Conservation (phyloP, 2,113 vertebrate genomes). For the Gobiocypris rarus region DNA sequence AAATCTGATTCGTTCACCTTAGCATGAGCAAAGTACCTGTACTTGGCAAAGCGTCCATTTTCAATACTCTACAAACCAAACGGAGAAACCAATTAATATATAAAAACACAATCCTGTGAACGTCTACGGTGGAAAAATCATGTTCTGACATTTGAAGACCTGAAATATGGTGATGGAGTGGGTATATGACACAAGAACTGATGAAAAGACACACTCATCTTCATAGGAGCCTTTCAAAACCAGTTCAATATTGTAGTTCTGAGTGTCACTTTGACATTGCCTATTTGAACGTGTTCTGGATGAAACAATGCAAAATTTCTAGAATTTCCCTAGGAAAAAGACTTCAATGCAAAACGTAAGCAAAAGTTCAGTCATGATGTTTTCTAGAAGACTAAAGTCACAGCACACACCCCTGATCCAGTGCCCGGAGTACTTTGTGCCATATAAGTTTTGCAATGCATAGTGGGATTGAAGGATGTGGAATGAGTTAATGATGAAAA, state of each 20-base stretch:
- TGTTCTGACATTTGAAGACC: background rate
- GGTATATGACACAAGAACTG: background rate
- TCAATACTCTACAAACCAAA: constrained; percentile 87
- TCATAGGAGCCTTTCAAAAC: background rate
- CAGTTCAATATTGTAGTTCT: background rate
- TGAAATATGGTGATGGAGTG: background rate
- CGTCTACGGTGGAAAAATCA: background rate
- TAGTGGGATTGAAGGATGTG: constrained; percentile 6
- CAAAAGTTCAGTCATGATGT: background rate
- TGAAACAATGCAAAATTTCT: background rate
- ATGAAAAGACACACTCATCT: background rate
- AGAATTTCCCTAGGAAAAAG: constrained; percentile 25
- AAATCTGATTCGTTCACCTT: constrained; percentile 96
- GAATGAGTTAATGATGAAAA: constrained; percentile 40
- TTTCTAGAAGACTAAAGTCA: background rate
- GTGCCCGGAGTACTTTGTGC: background rate
- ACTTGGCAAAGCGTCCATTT: constrained; percentile 96
- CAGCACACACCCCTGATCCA: background rate
- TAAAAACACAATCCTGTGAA: background rate
- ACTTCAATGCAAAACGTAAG: constrained; percentile 10
- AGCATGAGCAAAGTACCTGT: constrained; percentile 93
- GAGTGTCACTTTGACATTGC: background rate
- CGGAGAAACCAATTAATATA: constrained; percentile 5
- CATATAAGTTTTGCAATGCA: background rate
- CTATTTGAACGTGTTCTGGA: background rate